phyloP scores from a whole-genome alignment of 2,888 invertebrate species.

The Bembecia ichneumoniformis region DNA sequence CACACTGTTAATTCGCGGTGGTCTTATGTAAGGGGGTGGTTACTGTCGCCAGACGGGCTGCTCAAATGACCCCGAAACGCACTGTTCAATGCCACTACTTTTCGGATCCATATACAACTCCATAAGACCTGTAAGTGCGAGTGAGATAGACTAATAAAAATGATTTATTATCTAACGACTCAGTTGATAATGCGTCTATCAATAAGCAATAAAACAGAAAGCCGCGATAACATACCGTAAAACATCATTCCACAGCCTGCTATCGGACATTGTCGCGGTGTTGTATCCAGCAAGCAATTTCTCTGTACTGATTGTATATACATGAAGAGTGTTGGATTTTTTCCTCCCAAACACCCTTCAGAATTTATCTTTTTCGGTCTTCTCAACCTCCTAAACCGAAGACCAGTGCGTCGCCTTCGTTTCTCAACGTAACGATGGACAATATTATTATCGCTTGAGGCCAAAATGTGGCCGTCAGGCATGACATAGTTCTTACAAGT shows the following conservation, averaged over 20 bases:
- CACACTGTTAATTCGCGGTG: no score
- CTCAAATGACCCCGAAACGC: no score
- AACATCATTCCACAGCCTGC: conserved; percentile 45
- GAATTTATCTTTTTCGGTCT: conserved; percentile 42
- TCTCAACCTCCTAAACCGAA: conserved; percentile 38
- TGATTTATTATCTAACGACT: no score
- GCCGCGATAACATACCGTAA: conserved; percentile 31
- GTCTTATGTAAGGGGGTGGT: no score
- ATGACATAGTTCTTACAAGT: conserved; percentile 17
- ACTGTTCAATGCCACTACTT: no score
- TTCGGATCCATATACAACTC: no score
- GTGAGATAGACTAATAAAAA: no score
- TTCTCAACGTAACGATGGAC: conserved; percentile 23
- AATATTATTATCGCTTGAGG: conserved; percentile 47
- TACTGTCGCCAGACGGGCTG: no score
- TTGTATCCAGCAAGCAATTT: conserved; percentile 45
- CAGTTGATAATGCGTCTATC: no score
- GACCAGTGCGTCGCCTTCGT: conserved; percentile 22
- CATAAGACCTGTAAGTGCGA: no score
- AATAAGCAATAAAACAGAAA: no score
- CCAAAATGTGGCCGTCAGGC: conserved; percentile 29
- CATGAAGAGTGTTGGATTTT: conserved; percentile 36
- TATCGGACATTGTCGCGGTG: conserved; percentile 50
- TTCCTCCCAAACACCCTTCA: conserved; percentile 31
- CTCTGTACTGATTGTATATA: conserved; percentile 50